Evolutionary conservation across 2,113 vertebrate species (phyloP).

Genomic region (Bubo bubo): DNA sequence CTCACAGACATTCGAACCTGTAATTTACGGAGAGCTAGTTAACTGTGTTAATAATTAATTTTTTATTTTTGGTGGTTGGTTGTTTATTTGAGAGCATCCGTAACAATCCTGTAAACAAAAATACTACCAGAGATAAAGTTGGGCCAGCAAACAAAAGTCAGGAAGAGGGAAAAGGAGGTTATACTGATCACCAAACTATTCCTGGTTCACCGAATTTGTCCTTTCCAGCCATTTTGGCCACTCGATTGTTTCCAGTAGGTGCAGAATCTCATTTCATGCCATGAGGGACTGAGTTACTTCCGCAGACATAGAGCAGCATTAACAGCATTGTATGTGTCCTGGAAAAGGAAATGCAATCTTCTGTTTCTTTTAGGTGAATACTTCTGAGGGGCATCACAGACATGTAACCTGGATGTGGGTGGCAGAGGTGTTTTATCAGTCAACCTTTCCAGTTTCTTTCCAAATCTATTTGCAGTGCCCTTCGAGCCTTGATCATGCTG

Average conservation of each 20-base stretch:
- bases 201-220: background rate
- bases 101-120: background rate
- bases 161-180: background rate
- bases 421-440: background rate
- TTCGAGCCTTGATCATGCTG: background rate
- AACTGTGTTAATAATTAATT: no score
- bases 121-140: background rate
- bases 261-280: background rate
- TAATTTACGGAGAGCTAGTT: no score
- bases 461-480: background rate
- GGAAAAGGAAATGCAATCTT: background rate
- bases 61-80: no score
- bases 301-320: background rate
- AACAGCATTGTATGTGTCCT: background rate
- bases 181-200: background rate
- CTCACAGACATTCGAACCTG: no score
- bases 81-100: no score
- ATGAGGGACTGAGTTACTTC: background rate
- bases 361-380: background rate
- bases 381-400: background rate
- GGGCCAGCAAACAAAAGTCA: background rate
- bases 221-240: background rate
- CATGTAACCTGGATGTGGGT: background rate
- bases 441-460: background rate
- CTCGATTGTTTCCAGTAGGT: background rate